Conservation (phyloP, 2,888 invertebrate genomes). For the Tanaodytes sp. region DNA sequence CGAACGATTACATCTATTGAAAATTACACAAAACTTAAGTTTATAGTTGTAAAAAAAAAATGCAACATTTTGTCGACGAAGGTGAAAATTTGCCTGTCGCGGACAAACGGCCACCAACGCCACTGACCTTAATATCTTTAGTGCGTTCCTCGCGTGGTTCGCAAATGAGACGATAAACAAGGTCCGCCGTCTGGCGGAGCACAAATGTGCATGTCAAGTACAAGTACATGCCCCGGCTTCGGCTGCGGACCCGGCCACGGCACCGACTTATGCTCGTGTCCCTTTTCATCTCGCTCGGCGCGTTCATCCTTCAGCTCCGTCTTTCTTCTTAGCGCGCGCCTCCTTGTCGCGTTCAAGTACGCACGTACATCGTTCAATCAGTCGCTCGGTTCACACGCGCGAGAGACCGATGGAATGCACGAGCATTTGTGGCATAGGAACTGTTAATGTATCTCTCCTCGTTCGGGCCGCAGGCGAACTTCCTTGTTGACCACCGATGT, state of each 20-base stretch:
- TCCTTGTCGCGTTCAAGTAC: slow-evolving; percentile 46
- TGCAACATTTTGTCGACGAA: background rate
- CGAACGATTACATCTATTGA: too few species aligned
- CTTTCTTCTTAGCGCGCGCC: too few species aligned
- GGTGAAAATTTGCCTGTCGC: slow-evolving; percentile 14
- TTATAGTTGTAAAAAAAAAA: too few species aligned
- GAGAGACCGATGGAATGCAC: slow-evolving; percentile 54
- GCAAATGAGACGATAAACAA: slow-evolving; percentile 66
- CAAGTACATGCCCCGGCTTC: slow-evolving; percentile 34
- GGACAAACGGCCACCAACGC: slow-evolving; percentile 55
- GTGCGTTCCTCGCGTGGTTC: slow-evolving; percentile 63
- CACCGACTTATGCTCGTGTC: slow-evolving; percentile 14
- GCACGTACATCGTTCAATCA: slow-evolving; percentile 55
- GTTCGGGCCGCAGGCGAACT: slow-evolving; percentile 59
- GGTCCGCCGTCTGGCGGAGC: slow-evolving; percentile 61
- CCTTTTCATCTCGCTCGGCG: slow-evolving; percentile 4
- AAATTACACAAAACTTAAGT: too few species aligned
- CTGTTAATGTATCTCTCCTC: slow-evolving; percentile 69
- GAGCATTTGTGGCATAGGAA: slow-evolving; percentile 61
- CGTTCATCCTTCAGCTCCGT: slow-evolving; percentile 28
- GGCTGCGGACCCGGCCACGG: slow-evolving; percentile 16
- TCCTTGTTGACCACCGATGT: slow-evolving; percentile 45
- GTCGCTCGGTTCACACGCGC: slow-evolving; percentile 55
- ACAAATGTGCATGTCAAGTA: slow-evolving; percentile 62
- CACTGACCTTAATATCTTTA: slow-evolving; percentile 68